Base-by-base conservation (phyloP, 2,888 invertebrate genomes). In the Scaptomyza tumidula region DNA sequence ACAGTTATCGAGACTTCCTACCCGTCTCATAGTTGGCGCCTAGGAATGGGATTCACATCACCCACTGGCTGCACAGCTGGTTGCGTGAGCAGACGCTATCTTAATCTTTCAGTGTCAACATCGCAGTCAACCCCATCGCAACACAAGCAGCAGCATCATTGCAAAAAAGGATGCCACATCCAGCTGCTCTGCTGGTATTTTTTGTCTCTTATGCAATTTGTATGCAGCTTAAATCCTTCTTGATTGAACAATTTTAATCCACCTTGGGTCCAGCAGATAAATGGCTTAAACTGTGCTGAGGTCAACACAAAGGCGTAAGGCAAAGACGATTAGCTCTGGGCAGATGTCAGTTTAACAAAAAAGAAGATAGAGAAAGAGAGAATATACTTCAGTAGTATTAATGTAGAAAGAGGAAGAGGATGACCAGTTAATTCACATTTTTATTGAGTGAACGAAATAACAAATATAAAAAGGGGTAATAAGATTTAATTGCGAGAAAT, bases 31-130 rank as follows among this genome's bases (percentile, higher is more conserved):
- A 61, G 45, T 55, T 62, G 49, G 50, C 64, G 53, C 62, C 70
- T 59, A 68, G 57, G 41, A 41, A 41, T 41, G 64, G 65, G 84
- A 83, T 76, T 63, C 64, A 59, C 65, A 78, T 55, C 72, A 62
- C 75, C 65, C 85, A 78, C 79, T 50, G 39, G 19, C 44, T 31
- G 29, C 45, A 19, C 54, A 31, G 61, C 62, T 59, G 67, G 59
- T 84, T 86, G 89, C 79, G 86, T 85, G 82, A 65, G 71, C 49
- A 37, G 62, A 44, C 35, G 65, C 61, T 65, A 80, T 83, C 84
- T 73, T 57, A 66, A 75, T 85, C 86, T 77, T 71, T 81, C 88
- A 85, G 88, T 87, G 88, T 84, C 82, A 85, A 70, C 58, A 16
- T 56, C 72, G 59, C 33, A 59, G 67, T 68, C 67, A 41, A 52